Conservation (phyloP, 2,113 vertebrate genomes). For the Aplodontia rufa region DNA sequence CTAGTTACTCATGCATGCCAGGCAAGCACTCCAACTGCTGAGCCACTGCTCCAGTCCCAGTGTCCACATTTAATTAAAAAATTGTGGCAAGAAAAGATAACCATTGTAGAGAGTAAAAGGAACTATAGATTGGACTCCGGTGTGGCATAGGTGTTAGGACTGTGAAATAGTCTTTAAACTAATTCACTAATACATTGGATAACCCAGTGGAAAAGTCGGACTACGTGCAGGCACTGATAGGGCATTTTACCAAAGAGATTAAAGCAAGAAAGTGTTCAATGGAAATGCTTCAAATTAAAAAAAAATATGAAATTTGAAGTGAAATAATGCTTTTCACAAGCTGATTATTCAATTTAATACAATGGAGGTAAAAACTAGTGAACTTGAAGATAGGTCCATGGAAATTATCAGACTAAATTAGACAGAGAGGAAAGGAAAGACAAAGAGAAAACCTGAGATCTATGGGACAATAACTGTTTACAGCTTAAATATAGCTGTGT, state of each 20-base stretch:
- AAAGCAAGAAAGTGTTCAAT: not conserved
- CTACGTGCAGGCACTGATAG: not conserved
- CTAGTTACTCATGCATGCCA: too few species aligned
- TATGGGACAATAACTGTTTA: not conserved
- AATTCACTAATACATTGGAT: not conserved
- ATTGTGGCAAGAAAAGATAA: not conserved
- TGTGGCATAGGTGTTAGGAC: not conserved
- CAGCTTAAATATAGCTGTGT: not conserved
- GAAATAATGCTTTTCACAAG: not conserved
- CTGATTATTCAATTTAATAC: not conserved
- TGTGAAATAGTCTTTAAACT: not conserved
- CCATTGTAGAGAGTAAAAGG: not conserved
- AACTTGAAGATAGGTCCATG: not conserved
- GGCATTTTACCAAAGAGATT: not conserved
- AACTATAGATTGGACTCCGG: not conserved
- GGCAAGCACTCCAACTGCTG: too few species aligned
- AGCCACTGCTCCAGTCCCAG: too few species aligned
- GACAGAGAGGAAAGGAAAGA: not conserved
- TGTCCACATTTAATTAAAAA: not conserved
- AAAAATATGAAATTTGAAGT: not conserved
- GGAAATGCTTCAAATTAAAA: not conserved
- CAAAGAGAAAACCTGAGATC: not conserved
- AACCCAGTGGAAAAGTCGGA: not conserved
- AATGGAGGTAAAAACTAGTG: not conserved
- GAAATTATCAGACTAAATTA: not conserved